Conservation (phyloP, 2,113 vertebrate genomes). For the Pachypanchax playfairii region DNA sequence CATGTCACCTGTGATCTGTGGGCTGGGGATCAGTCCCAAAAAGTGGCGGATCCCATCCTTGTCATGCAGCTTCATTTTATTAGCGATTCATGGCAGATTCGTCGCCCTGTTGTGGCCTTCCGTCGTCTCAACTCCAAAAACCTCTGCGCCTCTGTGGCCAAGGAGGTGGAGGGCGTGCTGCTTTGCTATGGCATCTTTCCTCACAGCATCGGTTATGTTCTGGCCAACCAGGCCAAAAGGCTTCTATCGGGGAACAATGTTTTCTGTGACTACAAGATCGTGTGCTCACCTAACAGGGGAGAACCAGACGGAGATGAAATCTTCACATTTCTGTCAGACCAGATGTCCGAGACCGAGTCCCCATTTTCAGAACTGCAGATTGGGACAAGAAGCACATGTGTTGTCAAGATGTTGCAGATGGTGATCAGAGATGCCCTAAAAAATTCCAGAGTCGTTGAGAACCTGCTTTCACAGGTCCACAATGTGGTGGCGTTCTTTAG, state of each 20-base stretch:
- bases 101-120: constrained; percentile 75
- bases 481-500: constrained; percentile 79
- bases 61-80: constrained; percentile 79
- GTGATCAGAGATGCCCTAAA: constrained; percentile 80
- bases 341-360: constrained; percentile 38
- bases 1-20: constrained; percentile 79
- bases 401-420: constrained; percentile 63
- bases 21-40: constrained; percentile 49
- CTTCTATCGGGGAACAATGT: constrained; percentile 63
- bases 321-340: constrained; percentile 68
- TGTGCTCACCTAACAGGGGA: constrained; percentile 65
- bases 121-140: constrained; percentile 69
- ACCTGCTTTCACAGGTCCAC: constrained; percentile 73
- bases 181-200: constrained; percentile 80
- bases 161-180: constrained; percentile 77
- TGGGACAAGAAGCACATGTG: constrained; percentile 65
- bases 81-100: constrained; percentile 73
- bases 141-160: constrained; percentile 43
- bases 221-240: constrained; percentile 76
- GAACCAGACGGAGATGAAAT: constrained; percentile 76
- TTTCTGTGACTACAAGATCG: constrained; percentile 80
- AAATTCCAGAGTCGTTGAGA: constrained; percentile 76
- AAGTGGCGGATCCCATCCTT: constrained; percentile 58
- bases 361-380: constrained; percentile 70
- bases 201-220: constrained; percentile 73